phyloP scores from a whole-genome alignment of 2,888 invertebrate genomes.

The Arrhopalites spinosus region DNA sequence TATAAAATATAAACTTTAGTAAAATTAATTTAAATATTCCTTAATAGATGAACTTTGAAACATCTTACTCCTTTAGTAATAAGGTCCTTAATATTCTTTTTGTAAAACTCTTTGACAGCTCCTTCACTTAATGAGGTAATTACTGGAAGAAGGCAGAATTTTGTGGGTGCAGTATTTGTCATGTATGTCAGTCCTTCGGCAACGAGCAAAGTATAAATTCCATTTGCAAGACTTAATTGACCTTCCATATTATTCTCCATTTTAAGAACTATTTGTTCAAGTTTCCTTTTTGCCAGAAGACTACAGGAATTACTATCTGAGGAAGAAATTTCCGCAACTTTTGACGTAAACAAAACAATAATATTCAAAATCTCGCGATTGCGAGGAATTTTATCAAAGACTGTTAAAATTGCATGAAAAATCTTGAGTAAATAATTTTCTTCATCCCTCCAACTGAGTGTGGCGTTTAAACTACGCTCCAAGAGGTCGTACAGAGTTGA shows the following conservation, averaged over 20 bases:
- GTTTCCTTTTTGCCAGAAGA: not conserved
- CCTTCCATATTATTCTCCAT: not conserved
- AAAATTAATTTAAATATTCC: conserved; percentile 1
- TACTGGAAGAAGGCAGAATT: conserved; percentile 44
- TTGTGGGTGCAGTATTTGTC: conserved; percentile 33
- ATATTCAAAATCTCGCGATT: conserved; percentile 26
- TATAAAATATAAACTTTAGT: conserved; percentile 1
- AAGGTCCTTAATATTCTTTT: conserved; percentile 41
- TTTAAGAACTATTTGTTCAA: not conserved
- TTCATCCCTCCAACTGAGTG: conserved; percentile 40
- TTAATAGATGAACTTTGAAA: not conserved
- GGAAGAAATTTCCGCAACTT: not conserved
- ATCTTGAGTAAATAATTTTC: conserved; percentile 37
- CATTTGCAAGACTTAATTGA: conserved; percentile 10
- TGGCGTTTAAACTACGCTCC: not conserved
- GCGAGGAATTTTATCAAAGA: conserved; percentile 24
- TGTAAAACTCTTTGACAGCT: conserved; percentile 44
- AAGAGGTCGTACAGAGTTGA: conserved; percentile 17
- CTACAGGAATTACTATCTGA: conserved; percentile 9
- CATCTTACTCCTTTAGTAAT: conserved; percentile 37
- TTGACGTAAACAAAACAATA: conserved; percentile 2
- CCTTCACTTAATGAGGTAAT: conserved; percentile 29
- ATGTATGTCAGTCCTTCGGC: not conserved
- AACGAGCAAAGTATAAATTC: not conserved
- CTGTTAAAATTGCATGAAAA: conserved; percentile 18